These are phyloP conservation scores for Pteronura brasiliensis DNA, from an alignment of 2,113 vertebrate genomes.

Conservation along the genomic window DNA sequence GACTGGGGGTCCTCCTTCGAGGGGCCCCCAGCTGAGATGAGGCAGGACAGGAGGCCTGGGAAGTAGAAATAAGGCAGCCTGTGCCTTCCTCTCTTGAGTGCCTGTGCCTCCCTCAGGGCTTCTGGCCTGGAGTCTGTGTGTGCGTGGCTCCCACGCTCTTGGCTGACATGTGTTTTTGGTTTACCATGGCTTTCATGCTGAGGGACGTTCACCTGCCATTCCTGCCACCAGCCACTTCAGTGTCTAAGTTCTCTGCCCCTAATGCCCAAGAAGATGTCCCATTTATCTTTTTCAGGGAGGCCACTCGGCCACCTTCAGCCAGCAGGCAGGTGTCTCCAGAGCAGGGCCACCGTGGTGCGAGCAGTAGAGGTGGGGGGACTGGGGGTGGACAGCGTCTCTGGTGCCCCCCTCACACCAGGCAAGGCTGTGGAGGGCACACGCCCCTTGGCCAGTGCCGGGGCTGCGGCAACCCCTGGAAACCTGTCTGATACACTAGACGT, in stretches of 20 bases:
- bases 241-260: neutral
- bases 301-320: neutral
- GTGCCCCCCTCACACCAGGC: accelerated
- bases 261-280: neutral
- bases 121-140: neutral
- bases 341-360: neutral
- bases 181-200: neutral
- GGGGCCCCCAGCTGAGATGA: neutral
- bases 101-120: neutral
- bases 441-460: accelerated
- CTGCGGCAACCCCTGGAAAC: neutral
- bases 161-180: neutral
- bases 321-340: neutral
- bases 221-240: neutral
- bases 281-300: neutral
- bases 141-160: neutral
- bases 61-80: neutral
- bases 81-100: neutral
- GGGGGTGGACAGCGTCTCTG: accelerated
- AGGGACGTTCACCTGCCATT: neutral
- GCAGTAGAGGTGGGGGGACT: neutral
- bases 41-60: neutral
- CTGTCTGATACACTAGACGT: accelerated
- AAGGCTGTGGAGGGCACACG: neutral
- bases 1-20: neutral